A percentile compares a stretch with the other conserved stretches of the same genome.
These are phyloP conservation scores for Macrobrachium nipponense DNA, from an alignment of 1,140 invertebrate species.

Conservation along the genomic window DNA sequence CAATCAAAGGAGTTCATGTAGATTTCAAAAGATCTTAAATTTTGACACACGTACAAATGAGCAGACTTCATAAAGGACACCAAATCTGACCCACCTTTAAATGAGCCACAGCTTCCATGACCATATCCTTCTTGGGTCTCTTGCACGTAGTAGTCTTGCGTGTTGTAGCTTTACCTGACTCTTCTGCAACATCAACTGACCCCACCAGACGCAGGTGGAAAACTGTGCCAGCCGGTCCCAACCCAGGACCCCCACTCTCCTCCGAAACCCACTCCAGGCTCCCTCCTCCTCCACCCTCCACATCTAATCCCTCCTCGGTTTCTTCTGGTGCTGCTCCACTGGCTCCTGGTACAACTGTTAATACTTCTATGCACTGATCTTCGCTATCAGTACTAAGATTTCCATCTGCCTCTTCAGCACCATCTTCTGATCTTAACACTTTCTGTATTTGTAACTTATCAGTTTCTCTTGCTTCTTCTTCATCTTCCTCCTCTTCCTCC, in stretches of 20 bases:
- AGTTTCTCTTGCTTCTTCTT: constrained; percentile 38
- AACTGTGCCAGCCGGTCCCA: constrained; percentile 75
- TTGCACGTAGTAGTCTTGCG: constrained; percentile 68
- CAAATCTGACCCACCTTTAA: constrained; percentile 84
- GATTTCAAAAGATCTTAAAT: not conserved
- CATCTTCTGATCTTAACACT: constrained; percentile 50
- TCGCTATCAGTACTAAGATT: constrained; percentile 67
- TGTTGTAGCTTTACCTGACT: constrained; percentile 69
- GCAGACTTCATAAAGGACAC: constrained; percentile 43
- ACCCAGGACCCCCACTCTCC: constrained; percentile 64
- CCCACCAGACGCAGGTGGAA: constrained; percentile 86
- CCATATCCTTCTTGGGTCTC: constrained; percentile 89
- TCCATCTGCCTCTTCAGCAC: constrained; percentile 65
- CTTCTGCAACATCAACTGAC: constrained; percentile 85
- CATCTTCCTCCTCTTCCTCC: constrained; percentile 59
- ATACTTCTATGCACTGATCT: constrained; percentile 68
- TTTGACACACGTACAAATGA: not conserved
- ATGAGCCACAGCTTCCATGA: constrained; percentile 95
- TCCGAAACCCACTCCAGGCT: constrained; percentile 67
- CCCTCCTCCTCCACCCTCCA: constrained; percentile 53
- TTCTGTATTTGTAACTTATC: not conserved
- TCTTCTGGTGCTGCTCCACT: constrained; percentile 68
- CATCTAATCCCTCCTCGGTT: constrained; percentile 66
- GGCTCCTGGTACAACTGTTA: constrained; percentile 66
- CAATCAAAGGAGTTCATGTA: too few species aligned